A percentile compares a stretch with the other conserved stretches of the same genome.
Conservation (phyloP, 2,113 vertebrate genomes). For the Labeo catla region DNA sequence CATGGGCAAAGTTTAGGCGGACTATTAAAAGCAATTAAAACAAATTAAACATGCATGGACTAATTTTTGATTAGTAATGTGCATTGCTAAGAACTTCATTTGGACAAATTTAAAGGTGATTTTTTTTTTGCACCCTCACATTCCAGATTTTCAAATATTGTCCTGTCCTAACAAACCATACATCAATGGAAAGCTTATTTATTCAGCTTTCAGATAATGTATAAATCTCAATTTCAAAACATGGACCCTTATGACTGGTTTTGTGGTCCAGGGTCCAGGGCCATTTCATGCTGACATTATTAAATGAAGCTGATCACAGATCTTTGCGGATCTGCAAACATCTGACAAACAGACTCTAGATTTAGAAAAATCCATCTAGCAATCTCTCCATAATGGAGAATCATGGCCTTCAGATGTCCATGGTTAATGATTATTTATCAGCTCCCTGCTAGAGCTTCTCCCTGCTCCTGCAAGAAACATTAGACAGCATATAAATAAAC, state of each 20-base stretch:
- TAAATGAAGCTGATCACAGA: background rate
- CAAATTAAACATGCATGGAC: too few species aligned
- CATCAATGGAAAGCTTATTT: too few species aligned
- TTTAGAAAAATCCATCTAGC: background rate
- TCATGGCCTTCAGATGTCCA: background rate
- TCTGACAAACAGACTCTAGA: background rate
- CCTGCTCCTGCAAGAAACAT: background rate
- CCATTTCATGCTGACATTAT: background rate
- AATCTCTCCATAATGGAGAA: conserved; percentile 1
- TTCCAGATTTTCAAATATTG: too few species aligned
- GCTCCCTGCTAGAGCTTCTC: background rate
- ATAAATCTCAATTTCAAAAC: too few species aligned
- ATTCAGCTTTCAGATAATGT: too few species aligned
- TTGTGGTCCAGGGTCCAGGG: too few species aligned
- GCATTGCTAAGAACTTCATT: too few species aligned
- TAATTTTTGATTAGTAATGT: too few species aligned
- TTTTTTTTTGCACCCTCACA: too few species aligned
- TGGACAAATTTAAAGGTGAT: too few species aligned
- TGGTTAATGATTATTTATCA: conserved; percentile 39
- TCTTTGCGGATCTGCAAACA: background rate
- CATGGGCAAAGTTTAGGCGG: background rate
- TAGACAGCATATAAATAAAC: background rate
- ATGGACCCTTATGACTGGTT: too few species aligned
- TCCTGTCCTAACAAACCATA: too few species aligned
- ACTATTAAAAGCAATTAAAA: background rate